Conservation (phyloP, 2,888 invertebrate genomes). For the Horisme vitalbata region DNA sequence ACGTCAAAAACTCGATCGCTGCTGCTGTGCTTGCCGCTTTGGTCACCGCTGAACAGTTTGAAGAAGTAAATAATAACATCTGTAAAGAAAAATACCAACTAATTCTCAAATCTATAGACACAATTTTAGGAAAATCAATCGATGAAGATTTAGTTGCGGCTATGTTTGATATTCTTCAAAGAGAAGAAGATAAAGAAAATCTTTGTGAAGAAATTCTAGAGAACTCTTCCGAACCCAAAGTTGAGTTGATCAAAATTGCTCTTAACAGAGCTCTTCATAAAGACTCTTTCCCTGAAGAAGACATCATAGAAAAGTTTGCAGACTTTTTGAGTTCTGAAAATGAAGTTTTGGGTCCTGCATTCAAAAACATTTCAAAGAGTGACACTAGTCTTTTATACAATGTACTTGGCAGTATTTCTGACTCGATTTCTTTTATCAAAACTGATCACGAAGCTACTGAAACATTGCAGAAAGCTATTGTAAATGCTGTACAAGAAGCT, state of each 20-base stretch:
- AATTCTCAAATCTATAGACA: slow-evolving; percentile 77
- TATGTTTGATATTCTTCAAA: slow-evolving; percentile 76
- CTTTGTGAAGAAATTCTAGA: slow-evolving; percentile 77
- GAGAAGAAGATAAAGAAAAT: slow-evolving; percentile 74
- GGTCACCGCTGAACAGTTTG: slow-evolving; percentile 77
- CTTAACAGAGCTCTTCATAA: slow-evolving; percentile 70
- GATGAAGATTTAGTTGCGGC: slow-evolving; percentile 74
- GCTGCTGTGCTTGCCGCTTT: slow-evolving; percentile 78
- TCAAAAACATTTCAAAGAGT: slow-evolving; percentile 85
- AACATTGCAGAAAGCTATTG: slow-evolving; percentile 86
- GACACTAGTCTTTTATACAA: slow-evolving; percentile 84
- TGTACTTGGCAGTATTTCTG: slow-evolving; percentile 84
- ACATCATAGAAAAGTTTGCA: slow-evolving; percentile 84
- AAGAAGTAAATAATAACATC: slow-evolving; percentile 76
- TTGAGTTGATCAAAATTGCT: slow-evolving; percentile 84
- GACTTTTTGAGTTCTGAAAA: slow-evolving; percentile 85
- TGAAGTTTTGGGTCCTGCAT: slow-evolving; percentile 84
- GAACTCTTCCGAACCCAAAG: slow-evolving; percentile 82
- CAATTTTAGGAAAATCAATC: slow-evolving; percentile 74
- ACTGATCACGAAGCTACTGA: slow-evolving; percentile 86
- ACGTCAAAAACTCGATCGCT: slow-evolving; percentile 79
- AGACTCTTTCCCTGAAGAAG: slow-evolving; percentile 78
- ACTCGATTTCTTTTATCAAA: slow-evolving; percentile 82
- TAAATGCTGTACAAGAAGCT: slow-evolving; percentile 84
- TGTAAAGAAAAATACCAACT: slow-evolving; percentile 76